Conservation (phyloP, 2,113 vertebrate genomes). For the Micromys minutus region DNA sequence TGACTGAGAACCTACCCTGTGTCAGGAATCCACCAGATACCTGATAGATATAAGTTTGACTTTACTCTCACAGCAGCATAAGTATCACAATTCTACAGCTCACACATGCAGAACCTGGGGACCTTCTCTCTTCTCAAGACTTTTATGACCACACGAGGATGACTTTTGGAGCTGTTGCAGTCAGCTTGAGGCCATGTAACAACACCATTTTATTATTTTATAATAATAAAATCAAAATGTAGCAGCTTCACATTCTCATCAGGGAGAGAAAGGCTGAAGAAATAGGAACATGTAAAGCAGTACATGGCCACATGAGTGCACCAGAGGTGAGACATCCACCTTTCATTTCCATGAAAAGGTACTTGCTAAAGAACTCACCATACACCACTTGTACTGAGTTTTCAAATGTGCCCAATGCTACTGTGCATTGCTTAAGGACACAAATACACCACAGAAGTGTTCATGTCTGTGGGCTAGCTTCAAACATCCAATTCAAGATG, state of each 20-base stretch:
- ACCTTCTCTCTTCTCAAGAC: not conserved
- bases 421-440: not conserved
- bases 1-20: not conserved
- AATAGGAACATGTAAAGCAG: not conserved
- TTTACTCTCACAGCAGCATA: not conserved
- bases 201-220: not conserved
- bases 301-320: not conserved
- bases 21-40: not conserved
- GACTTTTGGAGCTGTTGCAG: not conserved
- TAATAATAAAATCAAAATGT: not conserved
- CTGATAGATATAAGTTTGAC: not conserved
- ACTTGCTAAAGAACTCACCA: not conserved
- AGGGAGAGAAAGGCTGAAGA: not conserved
- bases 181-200: not conserved
- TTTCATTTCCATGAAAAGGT: not conserved
- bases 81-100: not conserved
- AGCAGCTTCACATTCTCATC: not conserved
- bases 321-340: not conserved
- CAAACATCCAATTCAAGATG: not conserved
- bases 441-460: not conserved
- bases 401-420: not conserved
- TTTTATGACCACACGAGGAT: not conserved
- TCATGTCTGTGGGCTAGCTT: not conserved
- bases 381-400: not conserved
- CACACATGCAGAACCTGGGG: not conserved